Percentiles rank a stretch among this genome's conserved stretches.
Conservation (phyloP, 2,797 vertebrate genomes). For the Anguilla obscura region DNA sequence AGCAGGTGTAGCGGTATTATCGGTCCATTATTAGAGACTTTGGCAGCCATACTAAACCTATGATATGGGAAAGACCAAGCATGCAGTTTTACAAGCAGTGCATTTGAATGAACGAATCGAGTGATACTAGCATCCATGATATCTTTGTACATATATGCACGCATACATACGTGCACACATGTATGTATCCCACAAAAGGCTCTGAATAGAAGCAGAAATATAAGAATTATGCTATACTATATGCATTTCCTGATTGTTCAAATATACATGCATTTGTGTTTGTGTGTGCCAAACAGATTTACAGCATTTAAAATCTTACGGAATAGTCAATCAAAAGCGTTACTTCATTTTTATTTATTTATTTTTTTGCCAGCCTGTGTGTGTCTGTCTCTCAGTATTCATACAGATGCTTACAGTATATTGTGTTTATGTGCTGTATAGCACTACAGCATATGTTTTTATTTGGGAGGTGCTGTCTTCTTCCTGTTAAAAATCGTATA, state of each 20-base stretch:
- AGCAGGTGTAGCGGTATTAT: background rate
- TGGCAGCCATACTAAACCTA: background rate
- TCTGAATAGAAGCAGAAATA: background rate
- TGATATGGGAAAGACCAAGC: background rate
- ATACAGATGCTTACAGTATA: background rate
- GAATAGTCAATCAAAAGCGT: background rate
- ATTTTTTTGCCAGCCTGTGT: background rate
- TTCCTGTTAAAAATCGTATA: conserved; percentile 19
- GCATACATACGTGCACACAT: background rate
- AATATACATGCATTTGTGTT: background rate
- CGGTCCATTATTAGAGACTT: background rate
- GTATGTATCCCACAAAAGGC: background rate
- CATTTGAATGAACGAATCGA: background rate
- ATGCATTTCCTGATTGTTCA: background rate
- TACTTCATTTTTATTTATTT: background rate
- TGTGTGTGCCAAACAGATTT: background rate
- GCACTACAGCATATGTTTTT: background rate
- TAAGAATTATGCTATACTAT: background rate
- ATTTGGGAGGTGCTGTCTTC: background rate
- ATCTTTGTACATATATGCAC: background rate
- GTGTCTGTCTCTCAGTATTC: conserved; percentile 19
- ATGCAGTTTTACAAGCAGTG: background rate
- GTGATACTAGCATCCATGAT: background rate
- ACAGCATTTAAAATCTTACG: background rate
- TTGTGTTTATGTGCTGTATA: background rate